A percentile compares a stretch with the other conserved stretches of the same genome.
phyloP scores from a whole-genome alignment of 2,113 vertebrate genomes.

The Cyprinodon variegatus region DNA sequence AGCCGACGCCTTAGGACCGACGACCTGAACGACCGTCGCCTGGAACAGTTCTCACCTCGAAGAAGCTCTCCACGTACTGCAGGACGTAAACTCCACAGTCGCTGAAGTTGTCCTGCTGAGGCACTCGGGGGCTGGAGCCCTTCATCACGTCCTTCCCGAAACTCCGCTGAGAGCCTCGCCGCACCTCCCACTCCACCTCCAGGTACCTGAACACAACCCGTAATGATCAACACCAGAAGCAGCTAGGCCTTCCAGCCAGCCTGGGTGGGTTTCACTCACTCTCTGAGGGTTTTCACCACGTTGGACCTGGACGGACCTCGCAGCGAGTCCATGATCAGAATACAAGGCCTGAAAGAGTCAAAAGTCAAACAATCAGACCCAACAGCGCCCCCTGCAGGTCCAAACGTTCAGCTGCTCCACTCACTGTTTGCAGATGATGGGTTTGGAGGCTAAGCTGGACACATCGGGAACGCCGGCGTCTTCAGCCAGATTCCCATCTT shows the following conservation, averaged over 20 bases:
- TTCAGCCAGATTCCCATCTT: conserved; percentile 87
- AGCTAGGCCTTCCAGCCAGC: no score
- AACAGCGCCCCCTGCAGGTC: conserved; percentile 33
- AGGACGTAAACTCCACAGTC: conserved; percentile 96
- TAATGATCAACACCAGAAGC: not conserved
- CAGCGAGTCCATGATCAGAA: conserved; percentile 97
- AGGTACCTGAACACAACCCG: conserved; percentile 84
- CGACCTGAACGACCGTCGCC: no score
- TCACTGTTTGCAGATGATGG: conserved; percentile 92
- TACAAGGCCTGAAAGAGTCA: conserved; percentile 87
- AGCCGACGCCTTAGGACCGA: no score
- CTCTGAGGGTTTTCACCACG: conserved; percentile 94
- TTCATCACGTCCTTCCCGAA: conserved; percentile 97
- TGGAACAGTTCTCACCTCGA: conserved; percentile 82
- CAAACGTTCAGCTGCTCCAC: conserved; percentile 45
- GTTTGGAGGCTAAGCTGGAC: conserved; percentile 83
- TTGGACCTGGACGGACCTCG: conserved; percentile 91
- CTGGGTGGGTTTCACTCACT: conserved; percentile 82
- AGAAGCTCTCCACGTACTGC: conserved; percentile 99
- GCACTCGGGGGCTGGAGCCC: conserved; percentile 96
- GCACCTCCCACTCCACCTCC: conserved; percentile 98
- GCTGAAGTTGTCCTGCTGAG: conserved; percentile 98
- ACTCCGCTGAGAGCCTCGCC: conserved; percentile 87
- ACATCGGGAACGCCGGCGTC: conserved; percentile 82
- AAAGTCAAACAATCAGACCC: not conserved